Percentiles rank a stretch among this genome's conserved stretches.
These are phyloP conservation scores for Polyploca ridens DNA, from an alignment of 2,888 invertebrate species.

Conservation along the genomic window DNA sequence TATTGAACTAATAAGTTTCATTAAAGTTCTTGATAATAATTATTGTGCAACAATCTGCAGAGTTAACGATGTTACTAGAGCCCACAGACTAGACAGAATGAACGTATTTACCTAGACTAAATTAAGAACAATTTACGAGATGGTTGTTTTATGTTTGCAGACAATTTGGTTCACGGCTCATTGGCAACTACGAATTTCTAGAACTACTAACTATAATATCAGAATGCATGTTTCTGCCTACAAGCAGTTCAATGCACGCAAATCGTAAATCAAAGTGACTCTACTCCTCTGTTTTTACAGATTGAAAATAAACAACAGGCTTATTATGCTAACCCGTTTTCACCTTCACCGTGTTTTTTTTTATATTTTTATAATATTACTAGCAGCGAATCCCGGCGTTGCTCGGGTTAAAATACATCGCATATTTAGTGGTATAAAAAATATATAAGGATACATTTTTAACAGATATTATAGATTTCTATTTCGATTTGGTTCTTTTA, in stretches of 20 bases:
- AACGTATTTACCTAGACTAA: constrained; percentile 63
- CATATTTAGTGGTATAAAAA: too few species aligned
- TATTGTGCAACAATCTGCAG: constrained; percentile 23
- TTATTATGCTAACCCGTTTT: too few species aligned
- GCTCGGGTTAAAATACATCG: too few species aligned
- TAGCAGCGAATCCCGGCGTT: too few species aligned
- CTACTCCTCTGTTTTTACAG: not conserved
- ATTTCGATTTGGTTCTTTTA: too few species aligned
- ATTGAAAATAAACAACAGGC: not conserved
- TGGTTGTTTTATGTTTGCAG: constrained; percentile 72
- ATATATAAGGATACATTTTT: too few species aligned
- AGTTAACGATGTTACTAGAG: constrained; percentile 46
- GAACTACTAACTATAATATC: constrained; percentile 45
- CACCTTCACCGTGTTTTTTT: too few species aligned
- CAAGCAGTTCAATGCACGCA: constrained; percentile 24
- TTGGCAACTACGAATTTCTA: constrained; percentile 57
- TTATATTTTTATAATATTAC: too few species aligned
- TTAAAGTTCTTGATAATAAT: constrained; percentile 10
- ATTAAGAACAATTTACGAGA: constrained; percentile 76
- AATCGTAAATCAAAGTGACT: constrained; percentile 11
- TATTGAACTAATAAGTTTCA: constrained; percentile 16
- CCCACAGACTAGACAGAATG: constrained; percentile 44
- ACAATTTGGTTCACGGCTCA: constrained; percentile 74
- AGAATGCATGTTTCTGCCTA: constrained; percentile 50
- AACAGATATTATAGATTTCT: too few species aligned